Conservation (phyloP, 2,888 invertebrate genomes). For the Noctua pronuba region DNA sequence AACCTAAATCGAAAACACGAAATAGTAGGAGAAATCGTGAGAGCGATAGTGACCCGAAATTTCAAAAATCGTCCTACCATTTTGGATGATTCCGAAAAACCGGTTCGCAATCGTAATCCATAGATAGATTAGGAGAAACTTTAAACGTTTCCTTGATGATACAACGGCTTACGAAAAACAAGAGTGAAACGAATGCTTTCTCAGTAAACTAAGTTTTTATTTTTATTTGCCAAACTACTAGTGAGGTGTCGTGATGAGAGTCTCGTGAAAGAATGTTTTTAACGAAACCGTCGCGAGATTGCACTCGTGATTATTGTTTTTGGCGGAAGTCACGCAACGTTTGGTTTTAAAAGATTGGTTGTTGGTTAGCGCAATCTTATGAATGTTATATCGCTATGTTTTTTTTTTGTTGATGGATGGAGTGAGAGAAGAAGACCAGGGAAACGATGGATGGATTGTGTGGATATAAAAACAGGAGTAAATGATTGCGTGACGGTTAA, state of each 20-base stretch:
- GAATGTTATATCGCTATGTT: neutral
- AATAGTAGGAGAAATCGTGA: constrained; percentile 45
- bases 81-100: constrained; percentile 21
- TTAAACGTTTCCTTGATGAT: constrained; percentile 34
- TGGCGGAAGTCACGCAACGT: constrained; percentile 61
- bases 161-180: constrained; percentile 21
- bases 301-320: constrained; percentile 38
- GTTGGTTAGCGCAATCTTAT: constrained; percentile 18
- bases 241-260: constrained; percentile 46
- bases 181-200: constrained; percentile 56
- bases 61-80: constrained; percentile 36
- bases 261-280: constrained; percentile 54
- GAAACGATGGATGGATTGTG: neutral
- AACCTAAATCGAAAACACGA: constrained; percentile 10
- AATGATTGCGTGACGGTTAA: neutral
- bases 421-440: neutral
- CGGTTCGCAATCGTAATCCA: constrained; percentile 35
- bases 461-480: neutral
- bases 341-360: constrained; percentile 32
- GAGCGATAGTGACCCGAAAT: constrained; percentile 14
- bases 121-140: constrained; percentile 49
- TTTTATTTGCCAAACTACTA: constrained; percentile 46
- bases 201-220: constrained; percentile 43
- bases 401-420: neutral
- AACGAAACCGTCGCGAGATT: constrained; percentile 37